Conservation (phyloP, 1,140 invertebrate genomes). For the Brachionus rotundiformis region DNA sequence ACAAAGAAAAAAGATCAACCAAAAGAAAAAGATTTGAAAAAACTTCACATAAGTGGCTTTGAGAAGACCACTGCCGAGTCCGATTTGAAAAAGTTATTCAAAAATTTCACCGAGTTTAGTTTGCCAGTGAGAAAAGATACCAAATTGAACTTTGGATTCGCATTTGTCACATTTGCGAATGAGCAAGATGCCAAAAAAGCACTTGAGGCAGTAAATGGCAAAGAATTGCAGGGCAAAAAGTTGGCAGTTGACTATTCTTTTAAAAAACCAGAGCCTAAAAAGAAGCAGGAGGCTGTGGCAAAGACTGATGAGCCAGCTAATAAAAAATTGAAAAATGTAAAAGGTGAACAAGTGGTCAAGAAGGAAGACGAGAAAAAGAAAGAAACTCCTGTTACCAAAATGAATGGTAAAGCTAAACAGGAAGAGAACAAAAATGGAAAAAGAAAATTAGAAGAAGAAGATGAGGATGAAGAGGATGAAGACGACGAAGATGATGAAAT, state of each 20-base stretch:
- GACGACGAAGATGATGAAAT: slow-evolving; percentile 34
- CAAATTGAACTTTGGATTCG: slow-evolving; percentile 43
- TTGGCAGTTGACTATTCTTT: slow-evolving; percentile 18
- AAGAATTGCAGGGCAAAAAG: slow-evolving; percentile 21
- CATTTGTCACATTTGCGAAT: slow-evolving; percentile 12
- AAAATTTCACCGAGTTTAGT: slow-evolving; percentile 9
- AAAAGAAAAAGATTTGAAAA: slow-evolving; percentile 32
- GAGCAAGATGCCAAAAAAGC: slow-evolving; percentile 44
- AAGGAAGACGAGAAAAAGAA: slow-evolving; percentile 33
- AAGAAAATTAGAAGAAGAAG: slow-evolving; percentile 51
- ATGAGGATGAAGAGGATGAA: slow-evolving; percentile 33
- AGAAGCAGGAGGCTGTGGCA: neutral
- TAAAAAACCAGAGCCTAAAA: slow-evolving; percentile 33
- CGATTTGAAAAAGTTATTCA: slow-evolving; percentile 48
- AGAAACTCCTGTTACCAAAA: slow-evolving; percentile 15
- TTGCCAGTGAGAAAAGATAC: slow-evolving; percentile 29
- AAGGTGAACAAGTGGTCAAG: slow-evolving; percentile 28
- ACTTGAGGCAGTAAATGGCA: neutral
- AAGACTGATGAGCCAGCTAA: slow-evolving; percentile 24
- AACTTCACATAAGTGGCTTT: slow-evolving; percentile 37
- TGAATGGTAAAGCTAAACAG: slow-evolving; percentile 15
- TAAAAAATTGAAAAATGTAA: slow-evolving; percentile 29
- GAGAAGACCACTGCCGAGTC: neutral
- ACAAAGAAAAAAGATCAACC: neutral
- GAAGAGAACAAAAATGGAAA: slow-evolving; percentile 28